A percentile compares a stretch with the other conserved stretches of the same genome.
Evolutionary conservation across 2,113 vertebrate species (phyloP).

Genomic region (Ptilorrhoa leucosticta): DNA sequence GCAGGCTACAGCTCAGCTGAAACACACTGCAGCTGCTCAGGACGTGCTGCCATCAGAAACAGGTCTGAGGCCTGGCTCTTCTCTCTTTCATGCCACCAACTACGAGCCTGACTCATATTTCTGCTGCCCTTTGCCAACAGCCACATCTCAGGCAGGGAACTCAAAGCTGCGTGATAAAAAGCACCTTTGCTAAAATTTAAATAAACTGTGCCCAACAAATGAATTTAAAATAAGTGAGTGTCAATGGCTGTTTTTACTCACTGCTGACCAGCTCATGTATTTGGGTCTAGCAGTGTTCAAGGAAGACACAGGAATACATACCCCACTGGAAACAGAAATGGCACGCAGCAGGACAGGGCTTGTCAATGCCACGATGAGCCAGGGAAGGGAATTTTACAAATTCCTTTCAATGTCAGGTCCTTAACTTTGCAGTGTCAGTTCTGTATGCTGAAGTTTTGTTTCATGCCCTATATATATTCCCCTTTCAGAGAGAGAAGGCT

Average conservation of each 20-base stretch:
- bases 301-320: not conserved
- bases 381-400: slow-evolving; percentile 53
- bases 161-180: not conserved
- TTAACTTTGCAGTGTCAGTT: slow-evolving; percentile 56
- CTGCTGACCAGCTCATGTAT: not conserved
- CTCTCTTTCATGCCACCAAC: not conserved
- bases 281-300: not conserved
- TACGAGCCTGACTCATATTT: not conserved
- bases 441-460: slow-evolving; percentile 47
- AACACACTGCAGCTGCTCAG: slow-evolving; percentile 27
- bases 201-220: not conserved
- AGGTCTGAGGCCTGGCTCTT: not conserved
- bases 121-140: not conserved
- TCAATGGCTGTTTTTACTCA: not conserved
- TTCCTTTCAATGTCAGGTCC: slow-evolving; percentile 60
- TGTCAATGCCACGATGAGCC: not conserved
- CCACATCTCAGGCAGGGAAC: not conserved
- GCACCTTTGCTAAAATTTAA: not conserved
- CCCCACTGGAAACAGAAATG: not conserved
- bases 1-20: slow-evolving; percentile 10
- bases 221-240: not conserved
- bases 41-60: slow-evolving; percentile 13
- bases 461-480: slow-evolving; percentile 56
- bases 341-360: not conserved
- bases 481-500: slow-evolving; percentile 49